Evolutionary conservation across 2,113 vertebrate genomes (phyloP), one percentile per base, ranked within the genome.

Genomic region (Charadrius vociferus): DNA sequence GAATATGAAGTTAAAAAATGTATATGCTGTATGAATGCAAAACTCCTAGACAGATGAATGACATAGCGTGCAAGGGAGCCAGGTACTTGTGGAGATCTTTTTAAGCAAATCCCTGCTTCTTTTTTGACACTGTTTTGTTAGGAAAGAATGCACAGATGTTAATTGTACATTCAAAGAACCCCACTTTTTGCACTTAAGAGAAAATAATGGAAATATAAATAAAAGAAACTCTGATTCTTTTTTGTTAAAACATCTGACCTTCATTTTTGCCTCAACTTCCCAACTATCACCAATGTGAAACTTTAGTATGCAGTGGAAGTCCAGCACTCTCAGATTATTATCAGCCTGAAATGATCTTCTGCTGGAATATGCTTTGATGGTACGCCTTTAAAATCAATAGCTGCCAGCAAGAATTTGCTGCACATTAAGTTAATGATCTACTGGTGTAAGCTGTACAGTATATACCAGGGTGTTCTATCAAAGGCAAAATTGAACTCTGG

Each of bases 371-470:
- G 8, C 10, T 86, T 12, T 73, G 84, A 56, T 36, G 47, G 10
- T 72, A 81, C 2, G 3, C 20, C 72, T 74, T 96, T 86, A 81
- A 91, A 96, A 93, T 94, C 92, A 90, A 94, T 93, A 96, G 24
- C 92, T 96, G n/a, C 59, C 39, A 88, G 79, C 14, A 67, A 95
- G 73, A 90, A 91, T 93, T 88, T 71, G 72, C 20, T 86, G 36
- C 2, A 1, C 29, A 72, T 95, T 92, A 91, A 84, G 34, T 74
- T 95, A 93, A 86, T 84, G 49, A 86, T 68, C 21, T 86, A 50
- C 34, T 75, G 18, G 18, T 84, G 22, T 58, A 90, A 83, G 36
- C 7, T 56, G 7, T 37, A 58, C 13, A 55, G 27, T 61, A 30
- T 37, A 85, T 55, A 63, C 8, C 21, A 86, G 15, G 22, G 32